Conservation (phyloP, 2,113 vertebrate species). For the Accipiter cooperii region DNA sequence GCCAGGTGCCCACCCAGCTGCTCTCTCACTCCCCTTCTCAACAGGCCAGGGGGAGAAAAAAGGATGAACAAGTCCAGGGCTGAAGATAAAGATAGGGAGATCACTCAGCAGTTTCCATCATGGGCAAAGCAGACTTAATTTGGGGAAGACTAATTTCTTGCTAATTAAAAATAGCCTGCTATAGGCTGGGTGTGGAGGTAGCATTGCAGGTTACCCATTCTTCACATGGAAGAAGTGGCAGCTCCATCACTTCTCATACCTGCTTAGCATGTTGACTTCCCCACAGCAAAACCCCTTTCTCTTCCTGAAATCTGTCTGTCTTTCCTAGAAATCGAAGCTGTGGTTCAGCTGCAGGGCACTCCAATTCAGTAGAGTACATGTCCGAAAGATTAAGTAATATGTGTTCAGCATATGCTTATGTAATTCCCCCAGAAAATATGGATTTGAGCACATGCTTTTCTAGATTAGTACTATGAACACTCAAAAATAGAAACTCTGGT, state of each 20-base stretch:
- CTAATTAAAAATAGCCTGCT: not conserved
- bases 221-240: not conserved
- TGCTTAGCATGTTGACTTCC: not conserved
- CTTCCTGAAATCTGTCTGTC: not conserved
- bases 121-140: not conserved
- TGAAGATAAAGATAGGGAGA: not conserved
- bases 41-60: not conserved
- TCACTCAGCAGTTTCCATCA: not conserved
- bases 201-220: not conserved
- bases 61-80: fast-evolving
- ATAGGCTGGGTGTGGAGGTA: not conserved
- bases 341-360: not conserved
- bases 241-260: not conserved
- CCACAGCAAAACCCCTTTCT: not conserved
- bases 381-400: not conserved
- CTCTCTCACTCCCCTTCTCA: not conserved
- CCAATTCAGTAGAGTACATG: not conserved
- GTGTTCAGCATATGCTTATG: not conserved
- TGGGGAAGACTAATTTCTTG: not conserved
- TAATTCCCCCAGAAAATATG: not conserved
- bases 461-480: not conserved
- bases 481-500: not conserved
- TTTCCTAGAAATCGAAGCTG: not conserved
- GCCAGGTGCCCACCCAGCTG: fast-evolving
- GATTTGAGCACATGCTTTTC: not conserved